Conservation (phyloP, 1,140 invertebrate species). For the Harlomillsia oculata region DNA sequence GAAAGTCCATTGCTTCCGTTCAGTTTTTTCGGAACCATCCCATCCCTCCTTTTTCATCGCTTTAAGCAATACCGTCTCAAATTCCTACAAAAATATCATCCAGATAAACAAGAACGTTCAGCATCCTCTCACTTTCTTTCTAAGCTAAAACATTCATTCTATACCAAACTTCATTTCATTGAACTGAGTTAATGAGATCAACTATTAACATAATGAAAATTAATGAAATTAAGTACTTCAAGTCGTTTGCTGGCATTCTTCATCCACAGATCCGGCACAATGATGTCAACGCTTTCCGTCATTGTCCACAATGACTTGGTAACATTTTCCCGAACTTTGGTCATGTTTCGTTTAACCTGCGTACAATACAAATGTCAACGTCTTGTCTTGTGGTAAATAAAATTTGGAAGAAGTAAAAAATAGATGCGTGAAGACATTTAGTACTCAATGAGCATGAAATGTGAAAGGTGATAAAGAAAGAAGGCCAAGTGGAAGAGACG, state of each 20-base stretch:
- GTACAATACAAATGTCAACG: too few species aligned
- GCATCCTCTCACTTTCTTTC: too few species aligned
- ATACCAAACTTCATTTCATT: too few species aligned
- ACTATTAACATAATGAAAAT: not conserved
- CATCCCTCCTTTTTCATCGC: constrained; percentile 83
- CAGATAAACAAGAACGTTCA: too few species aligned
- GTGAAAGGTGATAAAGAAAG: too few species aligned
- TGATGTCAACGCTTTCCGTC: constrained; percentile 54
- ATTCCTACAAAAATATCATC: constrained; percentile 52
- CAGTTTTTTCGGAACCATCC: constrained; percentile 72
- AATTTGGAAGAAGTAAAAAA: too few species aligned
- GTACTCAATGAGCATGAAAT: too few species aligned
- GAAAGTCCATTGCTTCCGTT: constrained; percentile 76
- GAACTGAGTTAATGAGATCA: not conserved
- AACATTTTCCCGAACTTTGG: constrained; percentile 57
- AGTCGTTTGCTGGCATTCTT: constrained; percentile 49
- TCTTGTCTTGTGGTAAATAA: too few species aligned
- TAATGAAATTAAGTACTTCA: constrained; percentile 37
- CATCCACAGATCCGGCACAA: constrained; percentile 64
- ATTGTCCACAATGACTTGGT: constrained; percentile 69
- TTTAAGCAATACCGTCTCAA: constrained; percentile 67
- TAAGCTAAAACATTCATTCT: too few species aligned
- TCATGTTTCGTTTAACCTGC: constrained; percentile 74
- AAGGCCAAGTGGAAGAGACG: too few species aligned
- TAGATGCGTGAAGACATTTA: too few species aligned